Conservation (phyloP, 2,113 vertebrate species). For the Proteles cristata region DNA sequence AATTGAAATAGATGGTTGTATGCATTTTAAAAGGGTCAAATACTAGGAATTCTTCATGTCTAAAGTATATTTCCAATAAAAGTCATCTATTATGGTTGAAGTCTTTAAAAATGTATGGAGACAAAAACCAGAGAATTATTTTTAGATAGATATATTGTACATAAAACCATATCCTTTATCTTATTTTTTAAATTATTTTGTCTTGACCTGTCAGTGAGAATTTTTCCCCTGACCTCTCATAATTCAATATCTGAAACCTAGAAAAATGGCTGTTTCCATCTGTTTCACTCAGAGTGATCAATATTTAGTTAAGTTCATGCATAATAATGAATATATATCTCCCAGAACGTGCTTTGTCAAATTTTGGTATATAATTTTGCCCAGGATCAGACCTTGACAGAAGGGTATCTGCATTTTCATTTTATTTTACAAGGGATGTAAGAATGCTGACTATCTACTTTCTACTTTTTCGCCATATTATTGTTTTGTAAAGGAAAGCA, state of each 20-base stretch:
- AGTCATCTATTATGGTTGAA: constrained; percentile 18
- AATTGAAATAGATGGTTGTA: neutral
- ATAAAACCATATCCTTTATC: constrained; percentile 42
- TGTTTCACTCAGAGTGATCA: constrained; percentile 72
- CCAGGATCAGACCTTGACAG: constrained; percentile 72
- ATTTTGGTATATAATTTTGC: constrained; percentile 67
- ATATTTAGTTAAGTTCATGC: constrained; percentile 74
- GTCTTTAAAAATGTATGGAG: neutral
- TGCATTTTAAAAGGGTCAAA: neutral
- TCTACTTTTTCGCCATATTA: constrained; percentile 15
- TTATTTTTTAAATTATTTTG: constrained; percentile 68
- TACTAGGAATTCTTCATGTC: constrained; percentile 2
- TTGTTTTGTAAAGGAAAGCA: constrained; percentile 63
- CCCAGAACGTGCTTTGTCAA: constrained; percentile 63
- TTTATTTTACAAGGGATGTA: constrained; percentile 71
- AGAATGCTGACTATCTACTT: constrained; percentile 66
- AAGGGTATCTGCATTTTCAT: constrained; percentile 71
- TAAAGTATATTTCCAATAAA: neutral
- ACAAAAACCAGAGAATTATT: neutral
- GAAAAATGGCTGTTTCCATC: constrained; percentile 73
- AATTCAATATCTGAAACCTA: constrained; percentile 69
- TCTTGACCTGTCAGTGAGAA: constrained; percentile 67
- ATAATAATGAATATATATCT: constrained; percentile 72
- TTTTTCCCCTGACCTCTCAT: constrained; percentile 66
- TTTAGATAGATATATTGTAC: neutral